A percentile compares a stretch with the other conserved stretches of the same genome.
phyloP scores from a whole-genome alignment of 2,888 invertebrate genomes.

The Malachius bipustulatus region DNA sequence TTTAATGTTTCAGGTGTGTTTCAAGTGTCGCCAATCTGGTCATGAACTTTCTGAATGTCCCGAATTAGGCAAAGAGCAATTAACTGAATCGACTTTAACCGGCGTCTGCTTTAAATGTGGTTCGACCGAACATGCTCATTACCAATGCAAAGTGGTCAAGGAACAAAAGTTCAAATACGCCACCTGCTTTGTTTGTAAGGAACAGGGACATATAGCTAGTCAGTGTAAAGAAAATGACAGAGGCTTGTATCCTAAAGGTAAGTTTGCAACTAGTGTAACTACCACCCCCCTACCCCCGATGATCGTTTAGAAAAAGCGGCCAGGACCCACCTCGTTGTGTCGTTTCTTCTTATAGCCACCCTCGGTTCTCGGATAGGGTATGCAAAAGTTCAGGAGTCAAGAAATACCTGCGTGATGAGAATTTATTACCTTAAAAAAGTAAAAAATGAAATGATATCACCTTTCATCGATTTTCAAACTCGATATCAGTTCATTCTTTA shows the following conservation, averaged over 20 bases:
- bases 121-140: slow-evolving; percentile 72
- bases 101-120: slow-evolving; percentile 85
- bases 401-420: too few species aligned
- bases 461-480: too few species aligned
- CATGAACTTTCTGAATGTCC: slow-evolving; percentile 77
- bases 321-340: too few species aligned
- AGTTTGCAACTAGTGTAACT: too few species aligned
- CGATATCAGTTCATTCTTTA: too few species aligned
- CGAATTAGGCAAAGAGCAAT: slow-evolving; percentile 43
- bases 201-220: slow-evolving; percentile 76
- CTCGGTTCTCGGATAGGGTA: too few species aligned
- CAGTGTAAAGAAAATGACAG: slow-evolving; percentile 82
- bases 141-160: slow-evolving; percentile 56
- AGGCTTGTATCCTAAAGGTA: slow-evolving; percentile 85
- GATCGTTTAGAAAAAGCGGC: too few species aligned
- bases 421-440: too few species aligned
- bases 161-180: slow-evolving; percentile 66
- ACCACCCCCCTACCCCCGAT: too few species aligned
- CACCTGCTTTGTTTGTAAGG: slow-evolving; percentile 77
- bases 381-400: too few species aligned
- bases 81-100: slow-evolving; percentile 35
- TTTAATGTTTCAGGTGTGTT: slow-evolving; percentile 53
- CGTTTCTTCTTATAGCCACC: too few species aligned
- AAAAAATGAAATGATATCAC: too few species aligned
- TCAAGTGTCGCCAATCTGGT: slow-evolving; percentile 66